A percentile compares a stretch with the other conserved stretches of the same genome.
Evolutionary conservation across 2,113 vertebrate species (phyloP).

Genomic region (Cebus imitator): DNA sequence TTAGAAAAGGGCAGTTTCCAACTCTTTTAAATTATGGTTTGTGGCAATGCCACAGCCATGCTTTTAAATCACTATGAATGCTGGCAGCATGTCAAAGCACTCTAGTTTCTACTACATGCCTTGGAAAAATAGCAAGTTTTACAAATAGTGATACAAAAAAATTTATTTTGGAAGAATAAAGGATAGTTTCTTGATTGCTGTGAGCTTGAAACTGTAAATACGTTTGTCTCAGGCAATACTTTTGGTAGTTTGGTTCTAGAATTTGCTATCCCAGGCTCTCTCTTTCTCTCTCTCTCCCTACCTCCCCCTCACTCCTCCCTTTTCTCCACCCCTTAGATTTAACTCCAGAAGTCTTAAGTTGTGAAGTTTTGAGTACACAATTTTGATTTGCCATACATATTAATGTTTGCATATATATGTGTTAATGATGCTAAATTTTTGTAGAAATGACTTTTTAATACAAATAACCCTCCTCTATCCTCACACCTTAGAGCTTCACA

Average conservation of each 20-base stretch:
- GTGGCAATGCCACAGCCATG: background rate
- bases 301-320: background rate
- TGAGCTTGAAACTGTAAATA: background rate
- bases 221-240: background rate
- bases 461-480: background rate
- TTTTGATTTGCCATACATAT: background rate
- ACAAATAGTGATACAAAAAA: slow-evolving; percentile 2
- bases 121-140: slow-evolving; percentile 47
- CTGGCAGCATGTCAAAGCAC: slow-evolving; percentile 30
- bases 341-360: slow-evolving; percentile 1
- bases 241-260: background rate
- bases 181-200: background rate
- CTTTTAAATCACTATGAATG: slow-evolving; percentile 45
- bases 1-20: slow-evolving; percentile 46
- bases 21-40: slow-evolving; percentile 50
- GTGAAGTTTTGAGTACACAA: background rate
- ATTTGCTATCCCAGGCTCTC: background rate
- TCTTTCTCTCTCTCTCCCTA: background rate
- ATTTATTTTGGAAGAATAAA: background rate
- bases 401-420: background rate
- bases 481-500: background rate
- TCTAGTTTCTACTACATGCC: slow-evolving; percentile 25
- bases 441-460: background rate
- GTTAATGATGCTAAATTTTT: background rate
- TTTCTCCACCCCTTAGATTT: background rate